Evolutionary conservation across 2,113 vertebrate genomes (phyloP).

Genomic region (Indri indri): DNA sequence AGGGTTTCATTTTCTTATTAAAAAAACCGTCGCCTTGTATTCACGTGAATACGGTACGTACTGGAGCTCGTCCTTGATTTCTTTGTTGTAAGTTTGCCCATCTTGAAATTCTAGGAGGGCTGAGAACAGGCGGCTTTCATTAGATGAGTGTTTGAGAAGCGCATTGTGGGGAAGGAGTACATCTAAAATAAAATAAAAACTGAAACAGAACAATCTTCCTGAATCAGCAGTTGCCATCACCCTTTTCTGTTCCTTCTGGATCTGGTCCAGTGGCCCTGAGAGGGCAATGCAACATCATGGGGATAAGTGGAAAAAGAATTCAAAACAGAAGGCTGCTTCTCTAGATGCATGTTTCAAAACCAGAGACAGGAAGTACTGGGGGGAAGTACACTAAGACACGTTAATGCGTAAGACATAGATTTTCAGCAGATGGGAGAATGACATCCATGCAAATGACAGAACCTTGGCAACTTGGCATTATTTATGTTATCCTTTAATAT

Average conservation of each 20-base stretch:
- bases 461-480: neutral
- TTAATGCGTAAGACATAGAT: neutral
- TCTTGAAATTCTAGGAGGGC: slow-evolving; percentile 54
- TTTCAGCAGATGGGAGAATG: slow-evolving; percentile 33
- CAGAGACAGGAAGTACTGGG: neutral
- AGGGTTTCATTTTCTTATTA: neutral
- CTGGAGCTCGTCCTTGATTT: slow-evolving; percentile 5
- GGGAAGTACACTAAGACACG: neutral
- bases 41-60: neutral
- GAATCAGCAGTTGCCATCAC: slow-evolving; percentile 71
- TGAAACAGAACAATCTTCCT: slow-evolving; percentile 68
- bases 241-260: slow-evolving; percentile 52
- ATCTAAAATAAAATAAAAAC: slow-evolving; percentile 68
- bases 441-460: slow-evolving; percentile 14
- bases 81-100: neutral
- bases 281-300: slow-evolving; percentile 43
- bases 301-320: slow-evolving; percentile 66
- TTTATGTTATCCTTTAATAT: slow-evolving; percentile 2
- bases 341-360: slow-evolving; percentile 47
- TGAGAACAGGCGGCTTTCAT: slow-evolving; percentile 60
- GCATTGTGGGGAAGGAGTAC: neutral
- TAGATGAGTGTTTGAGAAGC: slow-evolving; percentile 24
- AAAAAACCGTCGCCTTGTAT: neutral
- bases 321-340: slow-evolving; percentile 50
- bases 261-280: slow-evolving; percentile 46